phyloP scores from a whole-genome alignment of 2,888 invertebrate species.

The Axea sp. region DNA sequence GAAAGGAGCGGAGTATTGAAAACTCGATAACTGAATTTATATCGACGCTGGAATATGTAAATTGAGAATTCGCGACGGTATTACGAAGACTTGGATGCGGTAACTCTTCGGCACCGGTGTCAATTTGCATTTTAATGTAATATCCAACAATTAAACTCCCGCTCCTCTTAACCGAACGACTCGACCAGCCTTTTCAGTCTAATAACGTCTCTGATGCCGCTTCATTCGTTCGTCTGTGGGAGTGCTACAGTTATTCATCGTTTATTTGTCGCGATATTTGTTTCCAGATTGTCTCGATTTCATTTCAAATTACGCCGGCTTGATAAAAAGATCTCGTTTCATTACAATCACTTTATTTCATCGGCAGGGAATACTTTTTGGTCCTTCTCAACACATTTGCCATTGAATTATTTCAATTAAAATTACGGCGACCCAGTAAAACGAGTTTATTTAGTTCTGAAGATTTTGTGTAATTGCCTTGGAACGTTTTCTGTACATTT shows the following conservation, averaged over 20 bases:
- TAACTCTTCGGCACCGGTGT: conserved; percentile 19
- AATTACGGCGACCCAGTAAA: no score
- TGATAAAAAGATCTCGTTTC: no score
- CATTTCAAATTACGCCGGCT: no score
- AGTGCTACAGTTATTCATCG: not conserved
- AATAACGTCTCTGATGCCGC: conserved; percentile 9
- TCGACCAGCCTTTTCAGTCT: conserved; percentile 19
- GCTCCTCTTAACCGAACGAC: conserved; percentile 15
- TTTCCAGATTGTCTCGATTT: not conserved
- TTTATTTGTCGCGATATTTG: not conserved
- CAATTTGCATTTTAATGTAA: conserved; percentile 58
- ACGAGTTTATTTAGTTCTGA: no score
- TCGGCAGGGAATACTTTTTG: no score
- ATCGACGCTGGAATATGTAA: conserved; percentile 43
- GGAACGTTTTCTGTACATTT: no score
- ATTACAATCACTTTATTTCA: no score
- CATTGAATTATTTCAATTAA: no score
- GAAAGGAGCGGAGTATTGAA: conserved; percentile 33
- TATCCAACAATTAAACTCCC: conserved; percentile 48
- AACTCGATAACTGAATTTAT: conserved; percentile 51
- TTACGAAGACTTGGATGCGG: conserved; percentile 34
- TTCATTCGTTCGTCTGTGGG: conserved; percentile 2
- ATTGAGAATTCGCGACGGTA: conserved; percentile 17
- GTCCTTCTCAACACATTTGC: no score
- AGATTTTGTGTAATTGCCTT: no score